These are phyloP conservation scores for Forbesichthys papilliferus DNA, from an alignment of 2,113 vertebrate species.

Conservation along the genomic window DNA sequence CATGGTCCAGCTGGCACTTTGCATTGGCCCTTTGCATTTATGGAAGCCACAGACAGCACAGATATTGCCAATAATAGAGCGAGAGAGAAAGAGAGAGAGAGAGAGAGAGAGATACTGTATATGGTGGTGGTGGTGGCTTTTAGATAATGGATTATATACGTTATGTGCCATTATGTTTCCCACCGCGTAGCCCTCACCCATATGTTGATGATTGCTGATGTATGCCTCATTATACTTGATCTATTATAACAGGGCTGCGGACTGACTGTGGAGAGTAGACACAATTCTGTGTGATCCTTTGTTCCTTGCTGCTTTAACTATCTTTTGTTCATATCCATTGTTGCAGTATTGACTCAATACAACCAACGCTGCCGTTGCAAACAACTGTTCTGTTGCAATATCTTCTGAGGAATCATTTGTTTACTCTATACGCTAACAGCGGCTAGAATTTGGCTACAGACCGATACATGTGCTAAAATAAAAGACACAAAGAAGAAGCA, in stretches of 20 bases:
- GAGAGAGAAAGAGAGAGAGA: conserved; percentile 29
- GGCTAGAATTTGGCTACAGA: neutral
- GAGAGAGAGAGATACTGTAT: conserved; percentile 42
- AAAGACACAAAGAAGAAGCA: neutral
- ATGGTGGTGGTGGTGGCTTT: conserved; percentile 13
- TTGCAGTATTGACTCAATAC: neutral
- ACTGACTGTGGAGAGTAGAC: conserved; percentile 35
- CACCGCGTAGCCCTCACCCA: conserved; percentile 37
- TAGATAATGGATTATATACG: conserved; percentile 57
- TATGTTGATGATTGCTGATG: conserved; percentile 66
- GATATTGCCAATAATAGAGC: conserved; percentile 44
- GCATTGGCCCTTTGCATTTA: conserved; percentile 24
- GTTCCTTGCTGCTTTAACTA: conserved; percentile 3
- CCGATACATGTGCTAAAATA: conserved; percentile 1
- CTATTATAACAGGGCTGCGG: conserved; percentile 53
- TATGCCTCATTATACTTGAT: conserved; percentile 67
- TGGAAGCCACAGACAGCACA: conserved; percentile 32
- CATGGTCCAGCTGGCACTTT: conserved; percentile 21
- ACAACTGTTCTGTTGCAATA: conserved; percentile 24
- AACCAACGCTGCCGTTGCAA: conserved; percentile 3
- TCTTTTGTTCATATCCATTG: too few species aligned
- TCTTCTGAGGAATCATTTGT: conserved; percentile 5
- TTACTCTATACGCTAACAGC: neutral
- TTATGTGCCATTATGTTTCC: conserved; percentile 56
- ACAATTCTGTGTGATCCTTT: conserved; percentile 1